phyloP scores from a whole-genome alignment of 2,113 vertebrate species.

The Nibea coibor region DNA sequence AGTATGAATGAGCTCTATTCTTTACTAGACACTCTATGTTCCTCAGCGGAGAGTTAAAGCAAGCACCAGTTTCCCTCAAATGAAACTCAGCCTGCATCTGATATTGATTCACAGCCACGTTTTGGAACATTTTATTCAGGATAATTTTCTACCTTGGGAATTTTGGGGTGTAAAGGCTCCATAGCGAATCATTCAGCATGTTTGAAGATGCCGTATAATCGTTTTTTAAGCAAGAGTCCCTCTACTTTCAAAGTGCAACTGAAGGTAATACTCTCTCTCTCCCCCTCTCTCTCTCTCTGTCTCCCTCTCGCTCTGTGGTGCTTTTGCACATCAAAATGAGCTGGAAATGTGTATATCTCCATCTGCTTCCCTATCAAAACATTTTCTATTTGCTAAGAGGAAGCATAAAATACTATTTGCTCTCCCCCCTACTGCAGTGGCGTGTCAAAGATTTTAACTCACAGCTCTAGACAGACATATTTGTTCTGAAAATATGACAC shows the following conservation, averaged over 20 bases:
- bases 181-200: constrained; percentile 64
- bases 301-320: constrained; percentile 1
- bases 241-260: constrained; percentile 63
- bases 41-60: constrained; percentile 45
- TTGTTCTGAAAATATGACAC: constrained; percentile 64
- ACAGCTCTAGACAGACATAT: constrained; percentile 50
- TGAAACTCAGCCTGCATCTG: constrained; percentile 63
- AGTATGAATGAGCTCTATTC: constrained; percentile 62
- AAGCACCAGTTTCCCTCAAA: constrained; percentile 52
- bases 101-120: constrained; percentile 68
- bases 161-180: constrained; percentile 68
- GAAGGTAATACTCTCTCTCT: constrained; percentile 62
- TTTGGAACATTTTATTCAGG: constrained; percentile 69
- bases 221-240: constrained; percentile 47
- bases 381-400: constrained; percentile 57
- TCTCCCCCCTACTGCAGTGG: constrained; percentile 43
- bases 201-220: constrained; percentile 70
- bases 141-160: constrained; percentile 71
- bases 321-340: constrained; percentile 63
- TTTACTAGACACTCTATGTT: constrained; percentile 51
- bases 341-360: constrained; percentile 61
- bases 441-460: constrained; percentile 56
- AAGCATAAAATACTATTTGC: constrained; percentile 68
- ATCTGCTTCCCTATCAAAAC: constrained; percentile 73
- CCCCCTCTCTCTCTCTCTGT: no score